phyloP scores from a whole-genome alignment of 2,797 vertebrate species.

The Acipenser transmontanus region DNA sequence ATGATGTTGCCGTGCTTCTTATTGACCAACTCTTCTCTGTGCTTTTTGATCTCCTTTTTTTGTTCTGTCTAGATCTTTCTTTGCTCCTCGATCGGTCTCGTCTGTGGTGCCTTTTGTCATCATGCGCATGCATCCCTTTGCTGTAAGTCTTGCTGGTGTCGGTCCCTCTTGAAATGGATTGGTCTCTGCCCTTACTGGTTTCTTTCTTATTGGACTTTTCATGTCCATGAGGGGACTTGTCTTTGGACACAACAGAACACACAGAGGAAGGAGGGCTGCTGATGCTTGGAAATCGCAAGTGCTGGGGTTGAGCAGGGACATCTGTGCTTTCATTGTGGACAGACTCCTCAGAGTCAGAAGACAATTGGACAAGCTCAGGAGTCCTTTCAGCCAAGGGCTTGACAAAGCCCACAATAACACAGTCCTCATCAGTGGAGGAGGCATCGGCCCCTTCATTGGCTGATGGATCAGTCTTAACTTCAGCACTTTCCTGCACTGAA shows the following conservation, averaged over 20 bases:
- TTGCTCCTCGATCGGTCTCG: conserved; percentile 52
- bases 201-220: neutral
- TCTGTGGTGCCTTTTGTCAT: conserved; percentile 41
- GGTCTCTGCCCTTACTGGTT: conserved; percentile 19
- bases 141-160: no score
- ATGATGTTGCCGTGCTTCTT: conserved; percentile 52
- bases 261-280: conserved; percentile 40
- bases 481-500: conserved; percentile 31
- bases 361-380: conserved; percentile 84
- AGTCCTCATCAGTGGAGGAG: conserved; percentile 67
- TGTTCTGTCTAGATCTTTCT: conserved; percentile 39
- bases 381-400: conserved; percentile 82
- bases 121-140: neutral
- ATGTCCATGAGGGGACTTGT: conserved; percentile 22
- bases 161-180: conserved; percentile 15
- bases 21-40: conserved; percentile 48
- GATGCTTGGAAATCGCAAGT: conserved; percentile 64
- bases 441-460: conserved; percentile 37
- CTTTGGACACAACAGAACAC: conserved; percentile 34
- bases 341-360: conserved; percentile 76
- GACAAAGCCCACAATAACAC: conserved; percentile 79
- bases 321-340: conserved; percentile 51
- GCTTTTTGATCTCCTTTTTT: conserved; percentile 44
- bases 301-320: conserved; percentile 47
- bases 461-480: conserved; percentile 30